Conservation (phyloP, 2,797 vertebrate species). For the Peromyscus eremicus region DNA sequence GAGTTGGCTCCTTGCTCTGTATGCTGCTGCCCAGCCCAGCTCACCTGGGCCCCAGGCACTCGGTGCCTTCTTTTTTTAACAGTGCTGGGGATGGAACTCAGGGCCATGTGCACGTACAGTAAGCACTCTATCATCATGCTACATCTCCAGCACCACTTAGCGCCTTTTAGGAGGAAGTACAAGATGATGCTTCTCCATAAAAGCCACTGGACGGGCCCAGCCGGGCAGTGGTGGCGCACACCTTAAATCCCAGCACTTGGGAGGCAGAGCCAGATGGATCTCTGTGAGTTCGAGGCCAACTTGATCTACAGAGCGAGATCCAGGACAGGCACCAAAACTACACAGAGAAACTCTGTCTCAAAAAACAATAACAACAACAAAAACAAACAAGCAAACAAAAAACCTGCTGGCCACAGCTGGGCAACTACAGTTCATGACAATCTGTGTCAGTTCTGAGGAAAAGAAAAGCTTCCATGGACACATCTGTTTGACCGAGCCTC, state of each 20-base stretch:
- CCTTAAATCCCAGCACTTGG: too few species aligned
- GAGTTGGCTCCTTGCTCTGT: neutral
- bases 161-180: neutral
- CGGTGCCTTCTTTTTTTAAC: too few species aligned
- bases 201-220: too few species aligned
- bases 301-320: too few species aligned
- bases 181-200: neutral
- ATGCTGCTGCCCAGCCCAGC: neutral
- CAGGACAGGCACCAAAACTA: too few species aligned
- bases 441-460: neutral
- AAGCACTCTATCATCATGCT: neutral
- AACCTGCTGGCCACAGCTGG: neutral
- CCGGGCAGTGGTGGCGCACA: too few species aligned
- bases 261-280: too few species aligned
- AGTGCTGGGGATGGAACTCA: neutral
- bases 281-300: too few species aligned
- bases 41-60: neutral
- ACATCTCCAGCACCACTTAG: neutral
- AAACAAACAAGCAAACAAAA: neutral
- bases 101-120: rapidly evolving
- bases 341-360: too few species aligned
- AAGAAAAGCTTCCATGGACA: neutral
- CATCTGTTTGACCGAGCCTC: neutral
- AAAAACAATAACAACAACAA: too few species aligned
- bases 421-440: neutral